Evolutionary conservation across 2,113 vertebrate species (phyloP), one percentile per base, ranked within the genome.

Genomic region (Thunnus thynnus): DNA sequence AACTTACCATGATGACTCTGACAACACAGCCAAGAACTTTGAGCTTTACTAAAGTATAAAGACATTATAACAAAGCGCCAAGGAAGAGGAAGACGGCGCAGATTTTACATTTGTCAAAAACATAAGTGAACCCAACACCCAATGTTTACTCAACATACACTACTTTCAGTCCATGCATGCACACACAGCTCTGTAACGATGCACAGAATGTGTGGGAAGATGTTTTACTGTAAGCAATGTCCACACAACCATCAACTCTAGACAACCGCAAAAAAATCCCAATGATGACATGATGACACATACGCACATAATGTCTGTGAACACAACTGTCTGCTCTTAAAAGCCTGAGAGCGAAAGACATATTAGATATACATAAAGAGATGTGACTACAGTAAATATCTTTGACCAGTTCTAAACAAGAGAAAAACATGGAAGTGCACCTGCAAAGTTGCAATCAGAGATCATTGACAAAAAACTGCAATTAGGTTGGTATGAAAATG

Each of bases 1-100:
- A 84, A 69, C 13, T 41, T 55, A 57, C 54, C 65, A 6, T 17
- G 27, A 41, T 4, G 7, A 58, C 58, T 76, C 30, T 55, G 41
- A 46, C 60, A 65, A 50, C 57, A 78, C 44, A 58, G 51, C 32
- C 30, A 17, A 72, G 10, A 63, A 78, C 47, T 14, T 56, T 5
- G 25, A 36, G 44, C 48, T 76, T 58, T 71, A 52, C 2, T 58
- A 32, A 32, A 44, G 8, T 16, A 58, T 17, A 41, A 41, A 10
- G 9, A 41, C 9, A 17, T 54, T 36, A 72, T 13, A 56, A 68
- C 13, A 68, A 20, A 22, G 17, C 46, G 1, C 0, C 54, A 76
- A 62, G 16, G n/a, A 61, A 16, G 41, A 56, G 27, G 13, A 73
- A 50, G 12, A 30, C n/a, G n/a, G 2, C 18, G 3, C 18, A 20